These are phyloP conservation scores for Probosciger aterrimus DNA, from an alignment of 2,113 vertebrate species.

Conservation along the genomic window DNA sequence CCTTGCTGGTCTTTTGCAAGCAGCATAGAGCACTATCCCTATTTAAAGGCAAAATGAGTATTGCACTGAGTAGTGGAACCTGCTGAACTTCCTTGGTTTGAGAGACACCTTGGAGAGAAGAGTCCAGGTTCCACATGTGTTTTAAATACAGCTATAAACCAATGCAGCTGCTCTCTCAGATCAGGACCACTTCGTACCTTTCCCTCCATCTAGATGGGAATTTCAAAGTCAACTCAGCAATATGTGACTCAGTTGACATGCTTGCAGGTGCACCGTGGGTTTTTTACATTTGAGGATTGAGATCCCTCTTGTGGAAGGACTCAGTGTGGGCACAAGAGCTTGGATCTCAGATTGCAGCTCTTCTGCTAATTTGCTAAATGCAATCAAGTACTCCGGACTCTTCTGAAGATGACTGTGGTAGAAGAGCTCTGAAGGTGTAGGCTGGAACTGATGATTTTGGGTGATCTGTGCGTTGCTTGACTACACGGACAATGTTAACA, in stretches of 20 bases:
- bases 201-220: background rate
- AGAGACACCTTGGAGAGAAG: background rate
- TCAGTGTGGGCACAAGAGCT: background rate
- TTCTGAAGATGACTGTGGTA: background rate
- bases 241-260: background rate
- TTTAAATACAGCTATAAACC: background rate
- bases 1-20: background rate
- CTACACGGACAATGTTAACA: background rate
- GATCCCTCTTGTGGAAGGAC: background rate
- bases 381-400: background rate
- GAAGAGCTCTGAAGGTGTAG: background rate
- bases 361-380: background rate
- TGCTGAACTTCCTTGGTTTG: background rate
- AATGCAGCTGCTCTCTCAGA: background rate
- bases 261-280: background rate
- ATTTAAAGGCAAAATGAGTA: background rate
- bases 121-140: background rate
- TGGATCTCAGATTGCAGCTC: background rate
- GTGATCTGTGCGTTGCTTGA: background rate
- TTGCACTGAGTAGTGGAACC: background rate
- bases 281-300: background rate
- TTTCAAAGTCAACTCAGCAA: conserved; percentile 15
- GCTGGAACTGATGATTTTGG: background rate
- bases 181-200: background rate
- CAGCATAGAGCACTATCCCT: background rate